Evolutionary conservation across 2,113 vertebrate species (phyloP).

Genomic region (Campylomormyrus numenius): DNA sequence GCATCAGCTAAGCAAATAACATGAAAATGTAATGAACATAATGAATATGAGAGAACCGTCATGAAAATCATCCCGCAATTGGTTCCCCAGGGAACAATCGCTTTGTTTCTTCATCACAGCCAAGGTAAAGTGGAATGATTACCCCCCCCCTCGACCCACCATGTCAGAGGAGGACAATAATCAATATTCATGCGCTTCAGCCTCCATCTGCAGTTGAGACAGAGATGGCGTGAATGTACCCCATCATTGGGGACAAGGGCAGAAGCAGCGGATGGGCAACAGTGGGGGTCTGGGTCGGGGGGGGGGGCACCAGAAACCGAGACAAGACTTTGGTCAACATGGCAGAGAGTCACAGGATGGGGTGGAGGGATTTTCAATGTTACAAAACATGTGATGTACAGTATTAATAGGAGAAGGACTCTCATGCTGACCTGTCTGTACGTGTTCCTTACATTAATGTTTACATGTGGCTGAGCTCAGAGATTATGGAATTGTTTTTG

Average conservation of each 20-base stretch:
- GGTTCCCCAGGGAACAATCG: not conserved
- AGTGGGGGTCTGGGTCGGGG: not conserved
- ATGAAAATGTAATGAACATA: not conserved
- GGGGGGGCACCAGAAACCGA: not conserved
- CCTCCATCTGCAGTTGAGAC: not conserved
- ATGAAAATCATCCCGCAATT: not conserved
- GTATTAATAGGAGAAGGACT: not conserved
- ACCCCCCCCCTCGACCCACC: not conserved
- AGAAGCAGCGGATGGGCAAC: not conserved
- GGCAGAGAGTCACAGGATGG: not conserved
- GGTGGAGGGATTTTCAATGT: not conserved
- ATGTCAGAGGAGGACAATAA: not conserved
- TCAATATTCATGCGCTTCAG: not conserved
- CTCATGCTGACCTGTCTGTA: not conserved
- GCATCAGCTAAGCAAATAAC: not conserved
- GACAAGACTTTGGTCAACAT: not conserved
- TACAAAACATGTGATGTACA: not conserved
- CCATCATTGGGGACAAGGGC: not conserved
- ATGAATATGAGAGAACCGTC: not conserved
- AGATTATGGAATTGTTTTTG: not conserved
- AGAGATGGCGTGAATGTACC: not conserved
- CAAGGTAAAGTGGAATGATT: not conserved
- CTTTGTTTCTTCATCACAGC: not conserved
- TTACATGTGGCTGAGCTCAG: not conserved
- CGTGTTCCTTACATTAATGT: not conserved